Base-by-base conservation (phyloP, 2,797 vertebrate species). In the Betta splendens region DNA sequence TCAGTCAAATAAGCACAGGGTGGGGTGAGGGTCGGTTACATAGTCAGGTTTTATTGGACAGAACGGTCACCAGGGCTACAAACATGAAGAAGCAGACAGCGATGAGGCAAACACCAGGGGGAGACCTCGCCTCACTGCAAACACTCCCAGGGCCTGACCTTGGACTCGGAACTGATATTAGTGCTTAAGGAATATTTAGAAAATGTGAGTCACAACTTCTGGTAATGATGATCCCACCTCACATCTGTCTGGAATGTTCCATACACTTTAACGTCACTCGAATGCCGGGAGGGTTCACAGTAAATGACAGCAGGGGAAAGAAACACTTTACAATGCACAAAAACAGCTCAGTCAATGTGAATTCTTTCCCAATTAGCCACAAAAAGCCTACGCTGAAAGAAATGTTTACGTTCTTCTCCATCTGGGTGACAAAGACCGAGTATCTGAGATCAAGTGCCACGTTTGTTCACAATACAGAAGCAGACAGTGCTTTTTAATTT, bases 31-130 rank as follows among this genome's bases (percentile, higher is more conserved):
- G 32, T 43, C 80, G 76, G 86, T 85, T 86, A 90, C 83, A 87
- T 81, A 73, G 77, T 87, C 77, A 77, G 80, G 85, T 87, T 91
- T 90, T 89, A 90, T 87, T 91, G 83, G 84, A 90, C 87, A 89
- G 79, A 85, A 87, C 69, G 56, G 81, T 90, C 82, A 89, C 86
- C 85, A 86, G 78, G 83, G 85, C 80, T 78, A 89, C 87, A 85
- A 87, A 91, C 85, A 87, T 79, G 73, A 75, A 83, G 81, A 87
- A 81, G 82, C 77, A 67, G 85, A 89, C 79, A 72, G 75, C 63
- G 73, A 84, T 16, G 57, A 87, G 79, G 82, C 65, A 57, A 79
- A 87, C 83, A 81, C 87, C 84, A 85, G 87, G 86, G 86, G 87
- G 86, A 84, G 80, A 76, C 78, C 72, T 83, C 70, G 61, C 77